Evolutionary conservation across 2,797 vertebrate species (phyloP), one percentile per base, ranked within the genome.

Genomic region (Sandelia bainsii): DNA sequence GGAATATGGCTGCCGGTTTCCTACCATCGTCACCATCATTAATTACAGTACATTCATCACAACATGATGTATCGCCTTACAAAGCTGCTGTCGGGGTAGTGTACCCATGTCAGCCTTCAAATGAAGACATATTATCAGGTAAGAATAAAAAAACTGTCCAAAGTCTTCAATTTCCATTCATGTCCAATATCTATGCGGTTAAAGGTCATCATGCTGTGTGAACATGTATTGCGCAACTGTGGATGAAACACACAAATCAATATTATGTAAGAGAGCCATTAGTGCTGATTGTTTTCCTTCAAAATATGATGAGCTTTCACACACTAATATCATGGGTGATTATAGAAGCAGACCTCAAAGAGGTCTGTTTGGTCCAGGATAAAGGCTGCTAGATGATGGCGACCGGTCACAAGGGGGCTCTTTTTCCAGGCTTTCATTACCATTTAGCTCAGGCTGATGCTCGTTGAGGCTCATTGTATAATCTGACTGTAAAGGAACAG

Each of bases 111-210:
- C 70, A 69, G 49, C 59, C 70, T 75, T 67, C 8, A 83, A 87
- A 91, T 90, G 72, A 90, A 87, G 77, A 90, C 64, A 14, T 58
- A 90, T 87, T 67, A 79, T 46, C n/a, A 17, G 42, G 48, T 37
- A 60, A 48, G 50, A 40, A 51, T 17, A 54, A 22, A 74, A 53
- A 19, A 22, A 42, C 52, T 39, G 13, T n/a, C 22, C 16, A 53
- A 66, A 49, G 20, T 65, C 23, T 50, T 84, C 34, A 32, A 69
- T 79, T 59, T 75, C 45, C 61, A 46, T 51, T 32, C 22, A 32
- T 27, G 23, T 61, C 34, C 50, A 66, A 7, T 57, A 29, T 58
- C 11, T 75, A 0, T 53, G 48, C 61, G 52, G 46, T 65, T 69
- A 40, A 70, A 67, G 67, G 60, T 68, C 42, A 6, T 1, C 2